phyloP scores from a whole-genome alignment of 2,888 invertebrate genomes.

The Cantharis rustica region DNA sequence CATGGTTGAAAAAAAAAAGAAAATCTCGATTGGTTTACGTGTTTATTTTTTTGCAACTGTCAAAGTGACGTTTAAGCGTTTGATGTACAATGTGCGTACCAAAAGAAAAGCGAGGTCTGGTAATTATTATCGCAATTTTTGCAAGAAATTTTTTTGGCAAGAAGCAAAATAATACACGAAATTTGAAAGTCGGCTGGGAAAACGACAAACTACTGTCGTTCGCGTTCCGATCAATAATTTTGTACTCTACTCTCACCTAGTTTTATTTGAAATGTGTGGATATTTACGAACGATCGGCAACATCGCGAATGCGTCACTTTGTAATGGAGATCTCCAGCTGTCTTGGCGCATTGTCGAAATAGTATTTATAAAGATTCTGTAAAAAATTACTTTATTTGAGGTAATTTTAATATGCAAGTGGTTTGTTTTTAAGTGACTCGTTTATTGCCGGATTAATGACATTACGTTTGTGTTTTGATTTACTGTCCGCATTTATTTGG shows the following conservation, averaged over 20 bases:
- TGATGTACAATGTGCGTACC: not conserved
- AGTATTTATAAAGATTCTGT: not conserved
- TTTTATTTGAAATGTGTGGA: not conserved
- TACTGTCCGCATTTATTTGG: not conserved
- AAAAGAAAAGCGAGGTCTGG: not conserved
- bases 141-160: not conserved
- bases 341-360: not conserved
- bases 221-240: not conserved
- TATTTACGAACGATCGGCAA: not conserved
- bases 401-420: not conserved
- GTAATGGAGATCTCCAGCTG: not conserved
- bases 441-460: not conserved
- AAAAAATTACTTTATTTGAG: not conserved
- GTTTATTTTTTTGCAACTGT: not conserved
- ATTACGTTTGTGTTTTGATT: not conserved
- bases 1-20: conserved; percentile 59
- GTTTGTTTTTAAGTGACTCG: not conserved
- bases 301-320: not conserved
- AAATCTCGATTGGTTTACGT: not conserved
- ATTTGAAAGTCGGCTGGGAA: not conserved
- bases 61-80: not conserved
- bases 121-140: not conserved
- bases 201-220: not conserved
- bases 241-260: not conserved
- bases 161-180: not conserved